phyloP scores from a whole-genome alignment of 2,113 vertebrate species.

The Thymallus thymallus region DNA sequence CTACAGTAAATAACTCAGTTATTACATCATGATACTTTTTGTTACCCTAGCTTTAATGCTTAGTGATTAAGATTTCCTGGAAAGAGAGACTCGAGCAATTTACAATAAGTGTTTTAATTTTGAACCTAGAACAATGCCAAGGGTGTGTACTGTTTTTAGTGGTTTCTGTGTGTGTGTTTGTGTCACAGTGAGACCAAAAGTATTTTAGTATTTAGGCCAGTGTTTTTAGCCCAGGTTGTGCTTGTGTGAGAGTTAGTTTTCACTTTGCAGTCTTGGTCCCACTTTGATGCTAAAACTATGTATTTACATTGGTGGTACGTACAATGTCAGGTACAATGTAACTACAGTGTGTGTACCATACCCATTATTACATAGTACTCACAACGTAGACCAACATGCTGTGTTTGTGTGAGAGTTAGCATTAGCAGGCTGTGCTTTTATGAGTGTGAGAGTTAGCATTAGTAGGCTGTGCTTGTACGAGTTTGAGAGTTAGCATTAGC shows the following conservation, averaged over 20 bases:
- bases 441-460: slow-evolving; percentile 18
- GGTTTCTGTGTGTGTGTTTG: slow-evolving; percentile 4
- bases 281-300: too few species aligned
- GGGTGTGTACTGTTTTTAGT: too few species aligned
- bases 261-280: too few species aligned
- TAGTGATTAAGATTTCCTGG: neutral
- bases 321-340: too few species aligned
- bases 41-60: neutral
- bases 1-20: neutral
- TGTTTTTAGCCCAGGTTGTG: neutral
- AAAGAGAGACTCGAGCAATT: too few species aligned
- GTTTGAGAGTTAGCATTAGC: slow-evolving; percentile 13
- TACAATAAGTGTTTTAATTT: too few species aligned
- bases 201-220: too few species aligned
- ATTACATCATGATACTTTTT: neutral
- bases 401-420: slow-evolving; percentile 31
- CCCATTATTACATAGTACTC: too few species aligned
- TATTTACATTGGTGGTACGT: too few species aligned
- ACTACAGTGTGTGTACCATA: too few species aligned
- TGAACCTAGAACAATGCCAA: too few species aligned
- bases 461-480: slow-evolving; percentile 42
- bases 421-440: slow-evolving; percentile 9
- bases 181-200: neutral
- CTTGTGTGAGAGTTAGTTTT: neutral
- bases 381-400: slow-evolving; percentile 15